Evolutionary conservation across 2,888 invertebrate species (phyloP), one percentile per base, ranked within the genome.

Genomic region (Scaeva pyrastri): DNA sequence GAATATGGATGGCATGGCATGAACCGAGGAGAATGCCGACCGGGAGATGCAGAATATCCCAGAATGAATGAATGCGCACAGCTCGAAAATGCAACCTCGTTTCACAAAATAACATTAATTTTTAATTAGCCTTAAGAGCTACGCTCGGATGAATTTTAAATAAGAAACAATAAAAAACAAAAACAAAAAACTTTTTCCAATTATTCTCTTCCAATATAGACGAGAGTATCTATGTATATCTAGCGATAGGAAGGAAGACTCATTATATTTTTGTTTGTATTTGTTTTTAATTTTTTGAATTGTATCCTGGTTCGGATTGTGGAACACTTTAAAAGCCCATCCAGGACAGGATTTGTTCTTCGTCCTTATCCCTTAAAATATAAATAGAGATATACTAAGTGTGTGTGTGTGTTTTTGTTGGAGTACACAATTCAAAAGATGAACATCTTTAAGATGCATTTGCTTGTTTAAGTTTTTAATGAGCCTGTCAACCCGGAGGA

Each of bases 101-200:
- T 56, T 48, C 48, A 56, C 31, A 41, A 19, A 60, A 60, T 23
- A 52, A 50, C 50, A 73, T 77, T 68, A 39, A 55, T 56, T 71
- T 52, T 64, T 71, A 74, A 75, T 84, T 66, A 66, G 64, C 66
- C 70, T 75, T 75, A 72, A 79, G 64, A 64, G 50, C 50, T 45
- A 77, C 50, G 68, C 62, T 26, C 21, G 36, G 23, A 36, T 68
- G 71, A 45, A 48, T 77, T 39, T 68, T 52, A 68, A 68, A 68
- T 68, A 52, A 19, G 23, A 68, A n/a, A n/a, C n/a, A n/a, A n/a
- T n/a, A n/a, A n/a, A n/a, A n/a, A n/a, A n/a, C n/a, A n/a, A n/a
- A n/a, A n/a, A 68, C 26, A 56, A 23, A 68, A 52, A 62, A 62
- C 23, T 68, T 39, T 68, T 50, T 52, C 23, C 52, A 50, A 68